These are phyloP conservation scores for Arvicanthis niloticus DNA, from an alignment of 2,113 vertebrate genomes.

Conservation along the genomic window DNA sequence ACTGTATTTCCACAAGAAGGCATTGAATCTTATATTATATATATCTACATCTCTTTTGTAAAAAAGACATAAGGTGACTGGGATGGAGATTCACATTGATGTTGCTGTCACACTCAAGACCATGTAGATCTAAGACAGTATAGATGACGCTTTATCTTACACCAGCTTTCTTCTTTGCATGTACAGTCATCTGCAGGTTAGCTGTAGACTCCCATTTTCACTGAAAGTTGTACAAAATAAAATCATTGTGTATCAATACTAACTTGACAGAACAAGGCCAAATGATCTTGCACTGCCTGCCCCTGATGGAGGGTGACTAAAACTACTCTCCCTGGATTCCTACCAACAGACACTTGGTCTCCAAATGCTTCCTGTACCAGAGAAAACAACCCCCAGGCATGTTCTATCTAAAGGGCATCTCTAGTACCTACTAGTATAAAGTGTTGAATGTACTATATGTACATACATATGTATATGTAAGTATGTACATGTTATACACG, in stretches of 20 bases:
- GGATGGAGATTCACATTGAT: neutral
- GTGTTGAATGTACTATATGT: neutral
- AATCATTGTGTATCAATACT: neutral
- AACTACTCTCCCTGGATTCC: neutral
- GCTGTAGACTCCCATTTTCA: neutral
- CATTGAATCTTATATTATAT: neutral
- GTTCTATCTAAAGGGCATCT: neutral
- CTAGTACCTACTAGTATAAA: neutral
- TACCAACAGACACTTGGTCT: neutral
- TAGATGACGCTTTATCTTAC: neutral
- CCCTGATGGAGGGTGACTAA: neutral
- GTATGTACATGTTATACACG: neutral
- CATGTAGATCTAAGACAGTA: neutral
- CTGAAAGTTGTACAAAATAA: neutral
- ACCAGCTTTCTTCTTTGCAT: conserved; percentile 7
- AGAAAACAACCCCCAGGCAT: neutral
- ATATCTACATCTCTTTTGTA: neutral
- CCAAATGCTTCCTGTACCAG: neutral
- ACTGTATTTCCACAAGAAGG: neutral
- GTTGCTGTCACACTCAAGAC: neutral
- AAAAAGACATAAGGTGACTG: neutral
- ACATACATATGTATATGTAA: neutral
- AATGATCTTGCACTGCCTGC: neutral
- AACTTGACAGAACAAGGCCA: neutral
- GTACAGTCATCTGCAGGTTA: neutral